Percentiles rank a stretch among this genome's conserved stretches.
These are phyloP conservation scores for Phragmatobia fuliginosa DNA, from an alignment of 2,888 invertebrate species.

Conservation along the genomic window DNA sequence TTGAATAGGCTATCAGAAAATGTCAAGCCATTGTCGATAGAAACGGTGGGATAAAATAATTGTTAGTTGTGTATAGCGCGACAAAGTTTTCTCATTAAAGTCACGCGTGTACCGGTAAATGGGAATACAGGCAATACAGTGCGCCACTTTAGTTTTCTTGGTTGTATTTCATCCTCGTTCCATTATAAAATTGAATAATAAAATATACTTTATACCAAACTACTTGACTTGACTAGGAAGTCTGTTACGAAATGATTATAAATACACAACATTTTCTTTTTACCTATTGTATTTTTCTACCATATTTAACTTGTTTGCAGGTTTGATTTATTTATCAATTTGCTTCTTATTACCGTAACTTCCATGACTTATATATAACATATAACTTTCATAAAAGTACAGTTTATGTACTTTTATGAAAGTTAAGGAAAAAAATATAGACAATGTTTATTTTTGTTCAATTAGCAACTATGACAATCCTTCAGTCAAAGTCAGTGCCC, in stretches of 20 bases:
- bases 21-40: not conserved
- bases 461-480: too few relatives aligned
- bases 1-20: not conserved
- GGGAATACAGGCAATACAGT: slow-evolving; percentile 11
- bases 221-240: not conserved
- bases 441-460: too few relatives aligned
- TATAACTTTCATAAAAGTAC: too few relatives aligned
- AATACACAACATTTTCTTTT: not conserved
- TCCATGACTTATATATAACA: too few relatives aligned
- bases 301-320: not conserved
- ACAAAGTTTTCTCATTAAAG: slow-evolving; percentile 32
- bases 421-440: too few relatives aligned
- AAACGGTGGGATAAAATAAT: slow-evolving; percentile 25
- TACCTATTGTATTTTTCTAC: not conserved
- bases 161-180: not conserved
- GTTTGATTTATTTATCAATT: not conserved
- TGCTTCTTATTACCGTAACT: not conserved
- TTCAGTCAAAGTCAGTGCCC: too few relatives aligned
- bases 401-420: too few relatives aligned
- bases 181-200: not conserved
- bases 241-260: not conserved
- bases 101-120: slow-evolving; percentile 9
- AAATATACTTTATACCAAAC: not conserved
- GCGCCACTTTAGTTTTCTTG: slow-evolving; percentile 10
- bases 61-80: slow-evolving; percentile 24